Conservation (phyloP, 2,797 vertebrate species). For the Chlorospingus semifuscus region DNA sequence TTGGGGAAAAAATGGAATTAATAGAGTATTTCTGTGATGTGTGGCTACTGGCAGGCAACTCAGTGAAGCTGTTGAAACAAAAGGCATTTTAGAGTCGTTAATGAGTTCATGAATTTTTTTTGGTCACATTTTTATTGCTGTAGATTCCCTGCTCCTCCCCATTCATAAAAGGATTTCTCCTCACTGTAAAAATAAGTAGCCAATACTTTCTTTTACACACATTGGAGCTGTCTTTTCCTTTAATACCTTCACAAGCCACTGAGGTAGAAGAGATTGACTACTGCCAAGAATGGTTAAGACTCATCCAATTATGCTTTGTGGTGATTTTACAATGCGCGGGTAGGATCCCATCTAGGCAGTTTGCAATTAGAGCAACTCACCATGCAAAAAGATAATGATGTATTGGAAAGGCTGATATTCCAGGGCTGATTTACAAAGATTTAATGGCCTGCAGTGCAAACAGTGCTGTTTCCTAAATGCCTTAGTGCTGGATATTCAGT, state of each 20-base stretch:
- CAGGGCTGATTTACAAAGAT: conserved; percentile 12
- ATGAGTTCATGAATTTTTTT: background rate
- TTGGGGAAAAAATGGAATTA: background rate
- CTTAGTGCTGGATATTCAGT: background rate
- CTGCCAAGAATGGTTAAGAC: background rate
- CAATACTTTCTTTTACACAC: background rate
- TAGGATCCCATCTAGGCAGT: background rate
- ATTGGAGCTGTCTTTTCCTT: background rate
- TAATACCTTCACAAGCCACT: background rate
- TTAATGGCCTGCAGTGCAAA: background rate
- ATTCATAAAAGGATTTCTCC: background rate
- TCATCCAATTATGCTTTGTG: background rate
- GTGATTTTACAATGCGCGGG: background rate
- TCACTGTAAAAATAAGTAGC: background rate
- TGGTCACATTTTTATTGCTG: background rate
- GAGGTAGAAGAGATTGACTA: background rate
- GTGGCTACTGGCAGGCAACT: background rate
- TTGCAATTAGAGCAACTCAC: conserved; percentile 10
- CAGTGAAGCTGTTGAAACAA: background rate
- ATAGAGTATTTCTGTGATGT: background rate
- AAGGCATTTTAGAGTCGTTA: background rate
- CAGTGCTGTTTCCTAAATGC: background rate
- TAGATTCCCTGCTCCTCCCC: background rate
- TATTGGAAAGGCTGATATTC: conserved; percentile 2
- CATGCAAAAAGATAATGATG: conserved; percentile 26